A percentile compares a stretch with the other conserved stretches of the same genome.
These are phyloP conservation scores for Psococerastis gibbosa DNA, from an alignment of 2,888 invertebrate species.

Conservation along the genomic window DNA sequence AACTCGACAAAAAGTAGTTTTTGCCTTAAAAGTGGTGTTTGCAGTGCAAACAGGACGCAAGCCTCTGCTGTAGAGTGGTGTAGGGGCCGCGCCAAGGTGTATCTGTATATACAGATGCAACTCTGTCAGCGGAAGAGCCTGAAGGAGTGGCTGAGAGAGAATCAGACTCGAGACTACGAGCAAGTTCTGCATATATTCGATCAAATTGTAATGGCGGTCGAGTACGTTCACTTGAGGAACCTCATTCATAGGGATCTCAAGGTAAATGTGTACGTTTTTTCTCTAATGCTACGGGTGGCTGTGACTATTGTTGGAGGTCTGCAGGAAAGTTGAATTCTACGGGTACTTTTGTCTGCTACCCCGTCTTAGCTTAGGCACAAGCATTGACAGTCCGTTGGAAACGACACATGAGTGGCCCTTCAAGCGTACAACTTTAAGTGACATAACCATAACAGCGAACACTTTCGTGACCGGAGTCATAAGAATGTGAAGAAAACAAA, in stretches of 20 bases:
- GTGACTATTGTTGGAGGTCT: conserved; percentile 8
- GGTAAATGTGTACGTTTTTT: conserved; percentile 31
- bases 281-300: conserved; percentile 3
- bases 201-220: conserved; percentile 87
- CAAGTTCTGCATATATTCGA: conserved; percentile 52
- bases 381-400: too few species aligned
- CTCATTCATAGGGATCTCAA: conserved; percentile 93
- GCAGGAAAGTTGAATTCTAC: too few species aligned
- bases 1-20: conserved; percentile 4
- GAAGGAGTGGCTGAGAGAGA: conserved; percentile 68
- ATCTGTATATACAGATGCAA: conserved; percentile 96
- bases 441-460: too few species aligned
- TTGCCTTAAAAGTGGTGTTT: neutral
- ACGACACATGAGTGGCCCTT: too few species aligned
- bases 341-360: too few species aligned
- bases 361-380: too few species aligned
- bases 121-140: conserved; percentile 74
- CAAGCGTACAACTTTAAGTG: too few species aligned
- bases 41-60: conserved; percentile 6
- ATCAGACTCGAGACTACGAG: conserved; percentile 23
- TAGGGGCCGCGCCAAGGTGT: conserved; percentile 28
- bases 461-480: too few species aligned
- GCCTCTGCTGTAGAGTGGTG: neutral
- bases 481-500: too few species aligned
- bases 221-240: conserved; percentile 82